Evolutionary conservation across 2,888 invertebrate genomes (phyloP).

Genomic region (Archips crataeganus): DNA sequence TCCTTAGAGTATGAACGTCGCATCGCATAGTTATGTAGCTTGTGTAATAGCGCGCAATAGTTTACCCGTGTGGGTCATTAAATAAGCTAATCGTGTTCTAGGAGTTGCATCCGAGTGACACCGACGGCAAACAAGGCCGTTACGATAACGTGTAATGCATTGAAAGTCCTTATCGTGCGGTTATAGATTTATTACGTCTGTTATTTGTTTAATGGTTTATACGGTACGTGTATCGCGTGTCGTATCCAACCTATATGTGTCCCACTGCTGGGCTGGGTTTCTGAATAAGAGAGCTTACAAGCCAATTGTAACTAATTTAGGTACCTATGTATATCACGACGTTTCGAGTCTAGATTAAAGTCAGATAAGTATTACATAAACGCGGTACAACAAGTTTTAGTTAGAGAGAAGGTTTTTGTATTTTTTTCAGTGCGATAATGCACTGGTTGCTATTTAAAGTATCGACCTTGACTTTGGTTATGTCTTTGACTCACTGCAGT

Average conservation of each 20-base stretch:
- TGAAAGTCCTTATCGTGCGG: conserved; percentile 16
- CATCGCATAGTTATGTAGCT: conserved; percentile 38
- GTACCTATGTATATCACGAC: too few relatives aligned
- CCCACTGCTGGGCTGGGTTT: too few relatives aligned
- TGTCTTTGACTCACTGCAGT: not conserved
- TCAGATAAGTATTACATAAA: too few relatives aligned
- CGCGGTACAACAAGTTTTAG: too few relatives aligned
- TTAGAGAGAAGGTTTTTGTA: not conserved
- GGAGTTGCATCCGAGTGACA: conserved; percentile 59
- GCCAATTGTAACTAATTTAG: too few relatives aligned
- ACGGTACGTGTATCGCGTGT: too few relatives aligned
- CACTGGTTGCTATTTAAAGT: not conserved
- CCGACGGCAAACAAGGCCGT: conserved; percentile 54
- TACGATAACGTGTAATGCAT: conserved; percentile 45
- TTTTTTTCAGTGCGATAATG: not conserved
- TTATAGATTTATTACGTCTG: not conserved
- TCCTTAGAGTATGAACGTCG: conserved; percentile 37
- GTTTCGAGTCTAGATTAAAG: too few relatives aligned
- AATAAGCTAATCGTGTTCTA: conserved; percentile 56
- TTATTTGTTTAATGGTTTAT: not conserved
- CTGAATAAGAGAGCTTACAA: too few relatives aligned
- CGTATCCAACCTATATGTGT: too few relatives aligned
- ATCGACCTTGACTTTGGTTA: conserved; percentile 7
- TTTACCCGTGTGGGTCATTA: conserved; percentile 48
- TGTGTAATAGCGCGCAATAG: conserved; percentile 39